These are phyloP conservation scores for Mustelus asterias DNA, from an alignment of 2,113 vertebrate species.

Conservation along the genomic window DNA sequence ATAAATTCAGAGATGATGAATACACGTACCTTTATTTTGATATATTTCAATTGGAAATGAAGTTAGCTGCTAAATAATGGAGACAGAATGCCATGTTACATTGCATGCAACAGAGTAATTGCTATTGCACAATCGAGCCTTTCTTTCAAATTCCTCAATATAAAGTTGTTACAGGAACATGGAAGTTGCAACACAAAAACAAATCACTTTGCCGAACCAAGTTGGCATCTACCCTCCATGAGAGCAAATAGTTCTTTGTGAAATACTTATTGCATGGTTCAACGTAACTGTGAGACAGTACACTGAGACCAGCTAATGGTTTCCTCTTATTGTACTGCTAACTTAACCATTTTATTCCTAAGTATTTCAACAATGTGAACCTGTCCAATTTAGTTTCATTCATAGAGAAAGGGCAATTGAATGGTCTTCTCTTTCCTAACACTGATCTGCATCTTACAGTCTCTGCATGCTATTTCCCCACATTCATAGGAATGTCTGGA, in stretches of 20 bases:
- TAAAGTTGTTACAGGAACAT: neutral
- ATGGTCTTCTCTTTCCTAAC: neutral
- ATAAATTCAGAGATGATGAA: neutral
- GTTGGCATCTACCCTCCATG: neutral
- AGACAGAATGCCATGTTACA: neutral
- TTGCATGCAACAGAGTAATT: neutral
- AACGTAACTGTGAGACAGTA: neutral
- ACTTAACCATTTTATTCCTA: neutral
- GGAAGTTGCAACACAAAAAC: neutral
- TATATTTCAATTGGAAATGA: neutral
- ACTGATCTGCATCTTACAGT: neutral
- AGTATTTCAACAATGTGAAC: neutral
- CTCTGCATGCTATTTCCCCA: neutral
- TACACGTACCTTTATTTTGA: neutral
- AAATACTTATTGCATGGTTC: neutral
- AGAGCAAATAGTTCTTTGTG: neutral
- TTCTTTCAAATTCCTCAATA: neutral
- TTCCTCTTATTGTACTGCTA: neutral
- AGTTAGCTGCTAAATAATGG: neutral
- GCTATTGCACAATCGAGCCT: neutral
- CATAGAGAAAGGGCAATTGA: neutral
- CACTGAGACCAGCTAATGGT: neutral
- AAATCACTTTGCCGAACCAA: neutral
- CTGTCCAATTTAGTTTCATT: neutral
- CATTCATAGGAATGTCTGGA: neutral